Evolutionary conservation across 2,888 invertebrate species (phyloP), one percentile per base, ranked within the genome.

Genomic region (Mimachlamys varia): DNA sequence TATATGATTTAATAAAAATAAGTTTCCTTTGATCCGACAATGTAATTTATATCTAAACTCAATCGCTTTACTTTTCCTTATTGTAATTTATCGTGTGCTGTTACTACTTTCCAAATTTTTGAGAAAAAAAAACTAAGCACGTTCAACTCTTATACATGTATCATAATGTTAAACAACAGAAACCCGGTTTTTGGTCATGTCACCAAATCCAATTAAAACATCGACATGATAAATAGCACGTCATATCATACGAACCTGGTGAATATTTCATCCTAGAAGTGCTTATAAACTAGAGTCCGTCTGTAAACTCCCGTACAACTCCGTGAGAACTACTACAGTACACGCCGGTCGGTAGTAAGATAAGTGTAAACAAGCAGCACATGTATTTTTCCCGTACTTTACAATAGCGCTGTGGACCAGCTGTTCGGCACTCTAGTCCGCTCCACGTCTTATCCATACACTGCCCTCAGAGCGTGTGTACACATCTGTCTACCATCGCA

Each of bases 321-420:
- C 76, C 76, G 76, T 76, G 76, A 27, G 76, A 19, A 3, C 76
- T 33, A 53, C 15, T 5, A 58, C n/a, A 62, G 62, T 62, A 62
- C 10, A 76, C 76, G 4, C 76, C 33, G 53, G 13, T 53, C 53
- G 1, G 53, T 53, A 53, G 53, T 53, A 13, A 76, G 76, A 27
- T 22, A 19, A 22, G 13, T 76, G 76, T 76, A 76, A 76, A 76
- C 76, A 76, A 4, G 19, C 7, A 76, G 7, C 76, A 76, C 76
- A 76, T 76, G 76, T 76, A 76, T 27, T 27, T 76, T 76, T 76
- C 76, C 76, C 76, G 76, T 76, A 76, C 76, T 76, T 27, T 76
- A 76, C 76, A 76, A 76, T 76, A 22, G 76, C 0, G 10, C 76
- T 33, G 22, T 19, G 58, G 58, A 58, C 22, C 76, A 76, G 76